These are phyloP conservation scores for Ophioderma brevispina DNA, from an alignment of 35 echinoderm and acorn worm genomes.

Conservation along the genomic window DNA sequence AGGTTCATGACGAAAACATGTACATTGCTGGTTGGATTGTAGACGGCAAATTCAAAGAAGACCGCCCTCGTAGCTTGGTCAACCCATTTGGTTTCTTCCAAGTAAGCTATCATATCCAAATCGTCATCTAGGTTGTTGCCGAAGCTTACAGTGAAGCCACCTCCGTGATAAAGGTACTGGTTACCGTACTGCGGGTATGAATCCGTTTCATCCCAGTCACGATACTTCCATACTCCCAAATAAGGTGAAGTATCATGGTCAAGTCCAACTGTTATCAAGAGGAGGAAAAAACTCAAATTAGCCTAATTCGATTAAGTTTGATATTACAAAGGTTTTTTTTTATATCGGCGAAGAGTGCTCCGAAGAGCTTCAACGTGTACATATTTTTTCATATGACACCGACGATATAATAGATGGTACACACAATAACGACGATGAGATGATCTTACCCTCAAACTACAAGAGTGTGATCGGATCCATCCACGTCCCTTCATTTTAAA, in stretches of 20 bases:
- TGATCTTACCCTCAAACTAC: no score
- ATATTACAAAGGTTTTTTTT: no score
- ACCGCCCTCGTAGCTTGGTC: conserved; percentile 84
- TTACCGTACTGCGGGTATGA: conserved; percentile 71
- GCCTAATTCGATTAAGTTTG: no score
- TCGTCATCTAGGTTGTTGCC: conserved; percentile 61
- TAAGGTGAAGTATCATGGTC: conserved; percentile 11
- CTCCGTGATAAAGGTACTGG: conserved; percentile 65
- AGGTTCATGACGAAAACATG: conserved; percentile 58
- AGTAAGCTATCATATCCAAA: conserved; percentile 71
- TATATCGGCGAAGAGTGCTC: no score
- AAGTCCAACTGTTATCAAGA: not conserved
- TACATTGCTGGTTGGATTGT: conserved; percentile 75
- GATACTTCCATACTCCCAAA: conserved; percentile 71
- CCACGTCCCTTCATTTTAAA: no score
- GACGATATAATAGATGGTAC: no score
- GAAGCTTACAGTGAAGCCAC: conserved; percentile 67
- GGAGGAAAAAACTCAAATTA: no score
- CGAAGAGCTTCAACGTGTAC: no score
- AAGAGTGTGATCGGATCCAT: no score
- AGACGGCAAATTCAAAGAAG: conserved; percentile 83
- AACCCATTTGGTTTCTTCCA: conserved; percentile 68
- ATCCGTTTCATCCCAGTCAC: conserved; percentile 71
- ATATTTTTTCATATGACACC: no score
- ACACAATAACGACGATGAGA: no score